A percentile compares a stretch with the other conserved stretches of the same genome.
Evolutionary conservation across 1,140 invertebrate species (phyloP).

Genomic region (Drosophila arizonae): DNA sequence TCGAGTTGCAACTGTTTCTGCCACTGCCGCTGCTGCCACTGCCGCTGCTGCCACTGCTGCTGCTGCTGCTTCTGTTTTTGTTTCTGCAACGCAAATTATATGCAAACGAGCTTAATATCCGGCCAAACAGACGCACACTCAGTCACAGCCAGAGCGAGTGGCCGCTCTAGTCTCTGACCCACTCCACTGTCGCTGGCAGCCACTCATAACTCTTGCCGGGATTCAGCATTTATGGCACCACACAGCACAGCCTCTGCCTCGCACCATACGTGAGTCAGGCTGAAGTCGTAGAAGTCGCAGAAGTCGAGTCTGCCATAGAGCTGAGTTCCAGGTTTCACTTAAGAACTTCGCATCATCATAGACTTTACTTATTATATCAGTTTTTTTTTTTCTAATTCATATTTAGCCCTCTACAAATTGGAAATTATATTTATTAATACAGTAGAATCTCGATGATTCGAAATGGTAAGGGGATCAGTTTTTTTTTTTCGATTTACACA

Average conservation of each 20-base stretch:
- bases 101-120: conserved; percentile 80
- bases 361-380: too few relatives aligned
- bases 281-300: neutral
- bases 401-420: too few relatives aligned
- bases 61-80: conserved; percentile 51
- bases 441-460: too few relatives aligned
- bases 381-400: too few relatives aligned
- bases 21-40: conserved; percentile 4
- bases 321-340: neutral
- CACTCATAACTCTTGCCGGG: conserved; percentile 5
- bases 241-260: neutral
- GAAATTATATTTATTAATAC: too few relatives aligned
- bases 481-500: too few relatives aligned
- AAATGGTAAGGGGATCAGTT: too few relatives aligned
- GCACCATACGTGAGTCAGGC: neutral
- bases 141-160: conserved; percentile 21
- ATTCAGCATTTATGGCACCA: neutral
- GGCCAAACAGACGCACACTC: conserved; percentile 66
- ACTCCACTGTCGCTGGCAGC: neutral
- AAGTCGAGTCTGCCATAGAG: neutral
- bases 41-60: conserved; percentile 42
- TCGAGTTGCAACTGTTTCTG: conserved; percentile 36
- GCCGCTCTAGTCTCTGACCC: neutral
- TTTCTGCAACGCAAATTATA: conserved; percentile 77
- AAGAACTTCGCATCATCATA: too few relatives aligned